A percentile compares a stretch with the other conserved stretches of the same genome.
phyloP scores from a whole-genome alignment of 2,797 vertebrate genomes.

The Galaxias olidus region DNA sequence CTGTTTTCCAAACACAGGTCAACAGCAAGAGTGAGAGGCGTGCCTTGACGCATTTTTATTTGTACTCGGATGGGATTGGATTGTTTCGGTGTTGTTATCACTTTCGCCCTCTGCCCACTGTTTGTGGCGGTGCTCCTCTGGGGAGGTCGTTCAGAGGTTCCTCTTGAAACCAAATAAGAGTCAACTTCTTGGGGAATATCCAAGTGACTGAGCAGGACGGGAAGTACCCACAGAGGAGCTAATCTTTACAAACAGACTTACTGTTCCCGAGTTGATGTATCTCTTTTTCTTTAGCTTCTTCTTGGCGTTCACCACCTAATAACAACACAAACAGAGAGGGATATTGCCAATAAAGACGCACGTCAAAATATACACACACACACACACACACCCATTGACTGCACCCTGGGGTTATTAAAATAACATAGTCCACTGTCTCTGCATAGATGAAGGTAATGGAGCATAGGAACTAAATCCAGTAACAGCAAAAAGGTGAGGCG shows the following conservation, averaged over 20 bases:
- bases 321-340: constrained; percentile 31
- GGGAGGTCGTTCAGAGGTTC: constrained; percentile 1
- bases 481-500: constrained; percentile 54
- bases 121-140: constrained; percentile 19
- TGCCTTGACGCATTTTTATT: too few species aligned
- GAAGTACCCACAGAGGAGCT: too few species aligned
- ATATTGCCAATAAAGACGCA: constrained; percentile 50
- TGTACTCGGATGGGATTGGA: too few species aligned
- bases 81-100: constrained; percentile 14
- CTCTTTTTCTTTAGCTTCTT: constrained; percentile 98
- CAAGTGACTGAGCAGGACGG: constrained; percentile 8
- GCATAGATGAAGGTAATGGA: constrained; percentile 54
- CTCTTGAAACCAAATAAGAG: constrained; percentile 26
- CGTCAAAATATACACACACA: constrained; percentile 47
- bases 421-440: constrained; percentile 53
- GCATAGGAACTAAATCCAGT: constrained; percentile 60
- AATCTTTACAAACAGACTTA: constrained; percentile 66
- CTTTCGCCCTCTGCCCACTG: constrained; percentile 39
- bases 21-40: constrained; percentile 7
- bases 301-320: constrained; percentile 91
- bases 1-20: constrained; percentile 40
- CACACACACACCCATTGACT: too few species aligned
- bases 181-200: constrained; percentile 34
- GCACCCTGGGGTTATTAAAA: constrained; percentile 59
- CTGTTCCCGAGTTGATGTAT: constrained; percentile 93